A percentile compares a stretch with the other conserved stretches of the same genome.
Evolutionary conservation across 2,113 vertebrate species (phyloP).

Genomic region (Rallus limicola): DNA sequence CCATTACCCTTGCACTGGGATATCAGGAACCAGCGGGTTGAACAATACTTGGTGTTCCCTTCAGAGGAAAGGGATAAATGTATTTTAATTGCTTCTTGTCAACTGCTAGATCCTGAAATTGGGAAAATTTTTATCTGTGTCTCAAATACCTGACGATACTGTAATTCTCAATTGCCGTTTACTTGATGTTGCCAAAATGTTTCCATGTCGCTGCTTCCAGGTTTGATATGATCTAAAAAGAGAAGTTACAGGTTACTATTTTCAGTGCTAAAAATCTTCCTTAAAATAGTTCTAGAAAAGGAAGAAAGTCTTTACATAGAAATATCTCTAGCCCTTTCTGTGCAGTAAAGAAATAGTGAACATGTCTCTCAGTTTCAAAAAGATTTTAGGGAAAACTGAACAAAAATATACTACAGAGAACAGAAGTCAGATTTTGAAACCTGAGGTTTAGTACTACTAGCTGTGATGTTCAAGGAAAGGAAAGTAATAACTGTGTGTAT

Average conservation of each 20-base stretch:
- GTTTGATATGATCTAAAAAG: conserved; percentile 14
- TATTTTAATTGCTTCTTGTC: conserved; percentile 31
- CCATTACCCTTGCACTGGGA: not conserved
- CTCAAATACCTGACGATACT: not conserved
- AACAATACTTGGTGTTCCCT: not conserved
- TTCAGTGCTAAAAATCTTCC: not conserved
- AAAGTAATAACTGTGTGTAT: conserved; percentile 35
- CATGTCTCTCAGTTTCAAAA: not conserved
- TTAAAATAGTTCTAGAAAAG: not conserved
- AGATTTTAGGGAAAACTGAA: not conserved
- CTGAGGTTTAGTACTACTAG: conserved; percentile 25
- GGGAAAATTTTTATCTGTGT: not conserved
- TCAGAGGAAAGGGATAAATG: not conserved
- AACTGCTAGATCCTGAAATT: not conserved
- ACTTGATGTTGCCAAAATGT: not conserved
- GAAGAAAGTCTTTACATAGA: not conserved
- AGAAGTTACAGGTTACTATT: not conserved
- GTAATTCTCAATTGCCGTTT: conserved; percentile 1
- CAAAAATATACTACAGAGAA: not conserved
- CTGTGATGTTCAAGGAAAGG: conserved; percentile 30
- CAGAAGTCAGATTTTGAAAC: conserved; percentile 24
- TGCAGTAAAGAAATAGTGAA: not conserved
- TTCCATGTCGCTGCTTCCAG: not conserved
- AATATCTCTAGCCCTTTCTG: not conserved
- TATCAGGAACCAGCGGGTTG: not conserved